Conservation (phyloP, 2,888 invertebrate species). For the Lycaena phlaeas region DNA sequence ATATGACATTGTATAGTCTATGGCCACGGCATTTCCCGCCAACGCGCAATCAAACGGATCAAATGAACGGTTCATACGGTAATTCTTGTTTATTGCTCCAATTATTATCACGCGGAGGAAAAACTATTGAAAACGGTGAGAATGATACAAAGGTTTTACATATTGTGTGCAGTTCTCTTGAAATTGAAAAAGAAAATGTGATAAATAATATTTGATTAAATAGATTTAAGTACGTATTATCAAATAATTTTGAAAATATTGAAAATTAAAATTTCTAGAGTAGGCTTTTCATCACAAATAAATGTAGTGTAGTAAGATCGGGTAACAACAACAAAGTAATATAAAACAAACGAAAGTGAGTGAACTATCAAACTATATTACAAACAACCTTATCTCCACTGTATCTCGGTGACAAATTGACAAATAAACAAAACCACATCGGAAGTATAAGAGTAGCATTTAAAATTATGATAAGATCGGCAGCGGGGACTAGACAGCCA, state of each 20-base stretch:
- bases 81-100: conserved; percentile 10
- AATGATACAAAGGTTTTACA: background rate
- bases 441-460: conserved; percentile 33
- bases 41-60: conserved; percentile 15
- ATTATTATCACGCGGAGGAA: background rate
- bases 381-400: background rate
- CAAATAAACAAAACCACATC: conserved; percentile 21
- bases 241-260: too few species aligned
- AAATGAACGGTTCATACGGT: background rate
- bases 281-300: too few species aligned
- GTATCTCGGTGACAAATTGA: conserved; percentile 14
- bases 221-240: too few species aligned
- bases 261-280: too few species aligned
- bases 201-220: too few species aligned
- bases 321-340: too few species aligned
- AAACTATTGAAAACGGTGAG: background rate
- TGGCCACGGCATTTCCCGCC: conserved; percentile 12
- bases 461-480: conserved; percentile 60
- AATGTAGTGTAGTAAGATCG: too few species aligned
- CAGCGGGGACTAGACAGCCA: conserved; percentile 25
- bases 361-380: too few species aligned
- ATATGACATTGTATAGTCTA: conserved; percentile 15
- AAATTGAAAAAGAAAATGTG: too few species aligned
- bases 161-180: too few species aligned
- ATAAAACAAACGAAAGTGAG: too few species aligned